Evolutionary conservation across 2,113 vertebrate species (phyloP).

Genomic region (Anhinga anhinga): DNA sequence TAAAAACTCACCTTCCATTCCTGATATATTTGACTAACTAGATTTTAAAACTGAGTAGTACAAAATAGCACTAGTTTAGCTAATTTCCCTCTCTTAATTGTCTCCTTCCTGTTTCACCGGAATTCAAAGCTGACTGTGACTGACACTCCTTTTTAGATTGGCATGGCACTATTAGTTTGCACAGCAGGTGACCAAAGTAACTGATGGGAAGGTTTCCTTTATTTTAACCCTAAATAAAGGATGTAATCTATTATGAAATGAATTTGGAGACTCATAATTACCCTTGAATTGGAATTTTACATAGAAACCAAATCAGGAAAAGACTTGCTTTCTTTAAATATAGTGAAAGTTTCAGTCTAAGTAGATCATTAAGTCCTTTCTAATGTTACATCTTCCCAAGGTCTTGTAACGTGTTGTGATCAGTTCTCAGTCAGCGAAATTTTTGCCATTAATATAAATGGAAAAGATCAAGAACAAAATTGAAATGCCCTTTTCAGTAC

Average conservation of each 20-base stretch:
- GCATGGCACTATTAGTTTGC: neutral
- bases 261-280: neutral
- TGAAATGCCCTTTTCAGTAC: neutral
- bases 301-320: neutral
- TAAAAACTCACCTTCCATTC: neutral
- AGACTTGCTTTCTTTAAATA: neutral
- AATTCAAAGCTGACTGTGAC: neutral
- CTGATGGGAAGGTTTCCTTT: neutral
- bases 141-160: neutral
- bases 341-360: neutral
- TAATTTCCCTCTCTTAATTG: neutral
- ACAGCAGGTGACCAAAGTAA: slow-evolving; percentile 18
- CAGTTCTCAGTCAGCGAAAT: neutral
- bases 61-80: neutral
- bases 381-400: neutral
- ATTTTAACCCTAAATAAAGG: neutral
- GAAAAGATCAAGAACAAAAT: neutral
- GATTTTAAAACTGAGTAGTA: neutral
- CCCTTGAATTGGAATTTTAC: neutral
- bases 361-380: neutral
- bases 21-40: neutral
- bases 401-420: neutral
- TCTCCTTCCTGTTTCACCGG: neutral
- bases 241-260: neutral
- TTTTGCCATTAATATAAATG: neutral